Conservation (phyloP, 2,113 vertebrate species). For the Syngnathus typhle region DNA sequence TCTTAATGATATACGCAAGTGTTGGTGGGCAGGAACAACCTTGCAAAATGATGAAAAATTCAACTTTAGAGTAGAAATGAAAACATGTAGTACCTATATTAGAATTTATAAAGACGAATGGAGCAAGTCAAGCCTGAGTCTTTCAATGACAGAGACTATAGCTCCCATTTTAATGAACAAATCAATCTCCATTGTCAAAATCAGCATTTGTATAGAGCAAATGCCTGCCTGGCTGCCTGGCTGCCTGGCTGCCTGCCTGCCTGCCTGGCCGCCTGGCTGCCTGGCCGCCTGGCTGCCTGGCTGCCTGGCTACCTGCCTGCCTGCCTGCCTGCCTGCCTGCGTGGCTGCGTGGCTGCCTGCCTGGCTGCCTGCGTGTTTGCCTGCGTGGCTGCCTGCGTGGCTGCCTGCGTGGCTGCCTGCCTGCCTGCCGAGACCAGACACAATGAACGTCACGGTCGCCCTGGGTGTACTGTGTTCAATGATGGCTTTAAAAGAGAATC, state of each 20-base stretch:
- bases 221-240: neutral
- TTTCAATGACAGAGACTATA: neutral
- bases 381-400: neutral
- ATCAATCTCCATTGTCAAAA: neutral
- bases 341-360: no score
- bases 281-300: no score
- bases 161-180: neutral
- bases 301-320: neutral
- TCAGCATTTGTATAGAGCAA: neutral
- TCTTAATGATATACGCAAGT: no score
- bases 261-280: no score
- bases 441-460: constrained; percentile 32
- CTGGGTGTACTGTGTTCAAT: constrained; percentile 35
- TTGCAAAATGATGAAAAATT: no score
- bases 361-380: neutral
- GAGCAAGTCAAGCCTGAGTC: neutral
- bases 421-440: neutral
- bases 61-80: no score
- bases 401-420: neutral
- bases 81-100: no score
- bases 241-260: no score
- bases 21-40: no score
- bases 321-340: neutral
- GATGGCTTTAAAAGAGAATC: constrained; percentile 22
- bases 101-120: no score